Evolutionary conservation across 1,140 invertebrate genomes (phyloP), one percentile per base, ranked within the genome.

Genomic region (Drosophila ohnishii): DNA sequence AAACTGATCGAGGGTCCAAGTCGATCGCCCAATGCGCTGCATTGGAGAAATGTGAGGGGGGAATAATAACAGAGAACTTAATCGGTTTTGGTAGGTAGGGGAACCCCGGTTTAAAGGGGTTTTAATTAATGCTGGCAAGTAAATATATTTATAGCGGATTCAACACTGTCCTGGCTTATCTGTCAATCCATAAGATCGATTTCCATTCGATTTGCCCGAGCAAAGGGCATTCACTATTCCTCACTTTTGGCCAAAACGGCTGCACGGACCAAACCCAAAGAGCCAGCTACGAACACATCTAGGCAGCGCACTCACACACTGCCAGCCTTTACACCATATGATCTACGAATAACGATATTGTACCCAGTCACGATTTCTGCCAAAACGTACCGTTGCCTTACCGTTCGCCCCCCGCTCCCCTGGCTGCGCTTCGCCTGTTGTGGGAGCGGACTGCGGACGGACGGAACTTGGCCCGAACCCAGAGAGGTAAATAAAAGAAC

Each of bases 291-390:
- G 71, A 77, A 64, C 56, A 65, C 76, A 79, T 56, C 66, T 70
- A 72, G 62, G 73, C 55, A 62, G 66, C 50, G 47, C 67, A 69
- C 56, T 66, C 66, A 76, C 71, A 78, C 55, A 69, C 60, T 72
- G 78, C 62, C 25, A 56, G 74, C 80, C 59, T 84, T 87, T 90
- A 90, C 82, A 90, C 87, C 87, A 90, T 90, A 90, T 90, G 87
- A 90, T 90, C 87, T 87, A 90, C 79, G 80, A 90, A 87, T 90
- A 90, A 90, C 87, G 83, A 90, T 90, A 90, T 90, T 90, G 87
- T 90, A 81, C 72, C 80, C 53, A 90, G 87, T 90, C 87, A 90
- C 87, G 87, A 90, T 89, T 90, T 90, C 75, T 87, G 75, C 79
- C 86, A 90, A 82, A 86, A 88, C 85, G 82, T 83, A 87, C 83